These are phyloP conservation scores for Crotalus viridis DNA, from an alignment of 2,113 vertebrate genomes.

Conservation along the genomic window DNA sequence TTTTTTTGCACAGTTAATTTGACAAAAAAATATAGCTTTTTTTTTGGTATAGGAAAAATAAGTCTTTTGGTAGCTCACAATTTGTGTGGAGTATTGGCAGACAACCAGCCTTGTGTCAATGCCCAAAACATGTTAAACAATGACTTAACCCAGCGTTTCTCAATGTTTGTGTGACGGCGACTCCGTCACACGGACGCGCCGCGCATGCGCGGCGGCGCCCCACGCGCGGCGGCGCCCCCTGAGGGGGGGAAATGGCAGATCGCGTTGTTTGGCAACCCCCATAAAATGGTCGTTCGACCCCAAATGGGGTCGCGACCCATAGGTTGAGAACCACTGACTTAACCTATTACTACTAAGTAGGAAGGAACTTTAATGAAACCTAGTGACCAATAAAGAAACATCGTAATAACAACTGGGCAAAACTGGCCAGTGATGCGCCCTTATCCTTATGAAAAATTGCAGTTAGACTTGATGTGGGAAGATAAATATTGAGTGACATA, in stretches of 20 bases:
- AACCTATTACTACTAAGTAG: background rate
- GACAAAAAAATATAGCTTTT: background rate
- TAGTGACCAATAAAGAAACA: background rate
- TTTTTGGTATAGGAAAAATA: background rate
- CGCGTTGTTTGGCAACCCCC: no score
- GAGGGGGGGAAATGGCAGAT: no score
- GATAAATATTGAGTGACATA: background rate
- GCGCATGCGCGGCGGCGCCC: no score
- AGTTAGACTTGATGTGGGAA: background rate
- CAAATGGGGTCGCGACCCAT: no score
- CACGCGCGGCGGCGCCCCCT: no score
- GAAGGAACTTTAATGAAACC: background rate
- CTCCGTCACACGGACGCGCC: no score
- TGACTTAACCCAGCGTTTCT: background rate
- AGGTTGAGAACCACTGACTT: background rate
- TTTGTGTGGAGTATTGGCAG: background rate
- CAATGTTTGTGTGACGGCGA: no score
- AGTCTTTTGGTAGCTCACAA: background rate
- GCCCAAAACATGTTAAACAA: background rate
- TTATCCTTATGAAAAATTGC: background rate
- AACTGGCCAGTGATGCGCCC: background rate
- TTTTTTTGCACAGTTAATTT: conserved; percentile 22
- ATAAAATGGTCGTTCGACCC: no score
- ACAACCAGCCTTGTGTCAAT: background rate
- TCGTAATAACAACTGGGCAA: background rate